Evolutionary conservation across 2,797 vertebrate genomes (phyloP).

Genomic region (Macropus fuliginosus): DNA sequence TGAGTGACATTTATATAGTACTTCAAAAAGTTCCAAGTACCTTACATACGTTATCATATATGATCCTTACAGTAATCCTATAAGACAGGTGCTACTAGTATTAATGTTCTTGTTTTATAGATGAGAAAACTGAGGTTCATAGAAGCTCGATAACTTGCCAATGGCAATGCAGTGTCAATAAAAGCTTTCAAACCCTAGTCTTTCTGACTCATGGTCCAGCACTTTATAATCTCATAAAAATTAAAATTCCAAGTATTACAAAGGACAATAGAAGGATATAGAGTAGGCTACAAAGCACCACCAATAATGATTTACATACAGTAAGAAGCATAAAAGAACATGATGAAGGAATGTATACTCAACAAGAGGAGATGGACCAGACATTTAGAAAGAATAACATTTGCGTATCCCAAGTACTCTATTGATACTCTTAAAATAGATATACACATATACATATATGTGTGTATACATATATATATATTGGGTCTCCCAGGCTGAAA

Average conservation of each 20-base stretch:
- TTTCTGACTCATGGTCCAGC: not conserved
- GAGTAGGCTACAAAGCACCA: no score
- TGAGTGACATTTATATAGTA: not conserved
- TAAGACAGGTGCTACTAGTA: not conserved
- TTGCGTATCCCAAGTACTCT: no score
- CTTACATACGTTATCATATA: not conserved
- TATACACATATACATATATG: no score
- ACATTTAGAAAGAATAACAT: no score
- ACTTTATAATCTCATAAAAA: not conserved
- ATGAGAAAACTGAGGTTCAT: not conserved
- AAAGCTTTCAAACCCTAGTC: not conserved
- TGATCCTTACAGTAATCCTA: not conserved
- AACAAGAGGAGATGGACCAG: no score
- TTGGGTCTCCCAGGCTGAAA: no score
- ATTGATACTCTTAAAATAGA: no score
- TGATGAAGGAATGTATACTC: no score
- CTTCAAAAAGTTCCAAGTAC: not conserved
- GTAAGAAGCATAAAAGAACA: no score
- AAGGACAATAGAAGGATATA: not conserved
- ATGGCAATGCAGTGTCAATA: not conserved
- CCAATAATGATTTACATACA: no score
- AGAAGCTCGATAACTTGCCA: not conserved
- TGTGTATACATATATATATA: no score
- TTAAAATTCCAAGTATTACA: not conserved
- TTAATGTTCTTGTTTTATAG: not conserved